Base-by-base conservation (phyloP, 2,113 vertebrate genomes). In the Gadus chalcogrammus region DNA sequence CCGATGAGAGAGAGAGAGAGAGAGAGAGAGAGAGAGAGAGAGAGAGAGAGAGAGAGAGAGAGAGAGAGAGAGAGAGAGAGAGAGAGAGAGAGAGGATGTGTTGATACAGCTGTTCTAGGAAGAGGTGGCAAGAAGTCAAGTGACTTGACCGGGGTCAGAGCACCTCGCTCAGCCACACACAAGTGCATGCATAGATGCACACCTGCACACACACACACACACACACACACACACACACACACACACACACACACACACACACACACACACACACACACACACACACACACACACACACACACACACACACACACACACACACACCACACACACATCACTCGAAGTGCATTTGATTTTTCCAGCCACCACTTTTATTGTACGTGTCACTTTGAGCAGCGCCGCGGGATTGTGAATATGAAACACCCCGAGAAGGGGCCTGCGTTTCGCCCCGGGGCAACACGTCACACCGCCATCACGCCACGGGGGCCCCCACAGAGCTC, bases 61-160 rank as follows among this genome's bases (percentile, higher is more conserved):
- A 31, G 28, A 31, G 28, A 31, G 28, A 31, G 28, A 31, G 28
- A 31, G 28, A 31, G 28, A 31, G 28, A 31, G 28, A 31, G 28
- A 31, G 28, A 31, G 28, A 67, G 48, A 84, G 59, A 83, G 65
- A 60, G 3, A 74, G 75, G 82, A 72, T 66, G 73, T 91, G 88
- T 91, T 92, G 89, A 88, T 90, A 86, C 91, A 92, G 91, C 91
- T 92, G 91, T 87, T 79, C 68, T 31, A 79, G 80, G 80, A 82
- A 68, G 80, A 88, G 78, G 88, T 85, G 87, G 75, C 59, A 81
- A 90, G 88, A 89, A 88, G 88, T 91, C 88, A 90, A 91, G 86
- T 90, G 88, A 86, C 87, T 88, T 88, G 86, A 90, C 84, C 79
- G 61, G 71, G 85, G 88, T 90, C 89, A 88, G 74, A 80, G 78